A percentile compares a stretch with the other conserved stretches of the same genome.
Evolutionary conservation across 1,140 invertebrate species (phyloP).

Genomic region (Drosophila santomea): DNA sequence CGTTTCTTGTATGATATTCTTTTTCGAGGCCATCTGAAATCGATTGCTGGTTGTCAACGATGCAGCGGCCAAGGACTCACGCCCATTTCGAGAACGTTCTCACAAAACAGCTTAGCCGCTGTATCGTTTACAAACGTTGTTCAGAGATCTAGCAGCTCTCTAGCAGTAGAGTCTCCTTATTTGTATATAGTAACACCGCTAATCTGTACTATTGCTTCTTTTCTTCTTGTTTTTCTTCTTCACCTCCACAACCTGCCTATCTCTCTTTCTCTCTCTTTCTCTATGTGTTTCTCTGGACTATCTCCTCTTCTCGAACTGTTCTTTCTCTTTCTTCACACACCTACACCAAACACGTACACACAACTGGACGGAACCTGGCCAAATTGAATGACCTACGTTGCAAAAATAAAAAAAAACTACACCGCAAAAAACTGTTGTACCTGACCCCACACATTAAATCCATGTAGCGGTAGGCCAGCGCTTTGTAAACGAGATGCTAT

Average conservation of each 20-base stretch:
- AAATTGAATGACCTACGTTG: slow-evolving; percentile 52
- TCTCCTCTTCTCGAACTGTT: slow-evolving; percentile 47
- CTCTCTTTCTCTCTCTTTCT: slow-evolving; percentile 52
- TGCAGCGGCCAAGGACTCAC: neutral
- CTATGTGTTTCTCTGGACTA: slow-evolving; percentile 47
- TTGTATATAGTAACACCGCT: slow-evolving; percentile 81
- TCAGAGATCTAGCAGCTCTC: slow-evolving; percentile 41
- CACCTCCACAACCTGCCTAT: slow-evolving; percentile 68
- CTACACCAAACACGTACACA: slow-evolving; percentile 25
- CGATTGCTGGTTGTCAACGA: slow-evolving; percentile 2
- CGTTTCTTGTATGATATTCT: slow-evolving; percentile 11
- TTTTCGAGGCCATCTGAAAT: slow-evolving; percentile 25
- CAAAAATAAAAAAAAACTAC: slow-evolving; percentile 54
- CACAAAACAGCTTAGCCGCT: neutral
- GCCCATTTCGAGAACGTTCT: too few species aligned
- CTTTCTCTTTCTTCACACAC: slow-evolving; percentile 46
- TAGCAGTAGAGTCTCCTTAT: slow-evolving; percentile 57
- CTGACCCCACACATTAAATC: slow-evolving; percentile 38
- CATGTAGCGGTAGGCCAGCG: slow-evolving; percentile 84
- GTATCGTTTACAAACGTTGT: slow-evolving; percentile 1
- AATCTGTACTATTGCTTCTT: slow-evolving; percentile 83
- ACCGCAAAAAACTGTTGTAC: slow-evolving; percentile 42
- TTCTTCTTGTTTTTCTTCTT: slow-evolving; percentile 79
- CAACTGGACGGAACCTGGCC: slow-evolving; percentile 48
- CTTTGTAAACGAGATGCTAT: slow-evolving; percentile 85